Base-by-base conservation (phyloP, 2,888 invertebrate species). In the Hirtodrosophila histrioides region DNA sequence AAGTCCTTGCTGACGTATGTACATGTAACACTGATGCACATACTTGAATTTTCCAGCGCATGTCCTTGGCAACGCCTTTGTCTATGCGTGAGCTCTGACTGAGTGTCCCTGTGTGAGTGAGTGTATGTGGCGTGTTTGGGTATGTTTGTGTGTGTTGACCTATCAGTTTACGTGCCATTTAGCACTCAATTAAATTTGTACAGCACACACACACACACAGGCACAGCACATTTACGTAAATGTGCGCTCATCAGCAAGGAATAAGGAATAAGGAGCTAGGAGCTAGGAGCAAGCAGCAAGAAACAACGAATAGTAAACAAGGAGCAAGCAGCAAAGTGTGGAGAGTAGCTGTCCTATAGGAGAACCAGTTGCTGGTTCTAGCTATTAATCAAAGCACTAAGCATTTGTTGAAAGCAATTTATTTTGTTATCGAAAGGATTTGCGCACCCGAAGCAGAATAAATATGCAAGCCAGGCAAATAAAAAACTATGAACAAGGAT, bases 101-200 rank as follows among this genome's bases (percentile, higher is more conserved):
- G 17, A 17, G 17, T 17, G 17, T 17, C 17, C 17, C 17, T 17
- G 17, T 17, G 17, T 57, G 45, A 72, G 55, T 79, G 55, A 73
- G 36, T 11, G 49, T 37, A 5, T 45, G n/a, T 10, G 29, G 49
- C 17, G 44, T 23, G 46, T 39, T 48, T 35, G 51, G 17, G 17
- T 37, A 17, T 44, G 36, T 36, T 51, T 40, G 31, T 62, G 51
- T 86, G 69, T 78, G 87, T 84, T 86, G 74, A 86, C 88, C 86
- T 85, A 85, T 88, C 88, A 86, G 86, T 90, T 90, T 84, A 90
- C 89, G 88, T 89, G 86, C 88, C 91, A 90, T 90, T 90, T 90
- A 86, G 88, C 89, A 90, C 90, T 89, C 89, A 90, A 90, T 90
- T 90, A 90, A 89, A 83, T 90, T 85, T 78, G 77, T 64, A 83